Conservation (phyloP, 2,888 invertebrate genomes). For the Metopia argyrocephala region DNA sequence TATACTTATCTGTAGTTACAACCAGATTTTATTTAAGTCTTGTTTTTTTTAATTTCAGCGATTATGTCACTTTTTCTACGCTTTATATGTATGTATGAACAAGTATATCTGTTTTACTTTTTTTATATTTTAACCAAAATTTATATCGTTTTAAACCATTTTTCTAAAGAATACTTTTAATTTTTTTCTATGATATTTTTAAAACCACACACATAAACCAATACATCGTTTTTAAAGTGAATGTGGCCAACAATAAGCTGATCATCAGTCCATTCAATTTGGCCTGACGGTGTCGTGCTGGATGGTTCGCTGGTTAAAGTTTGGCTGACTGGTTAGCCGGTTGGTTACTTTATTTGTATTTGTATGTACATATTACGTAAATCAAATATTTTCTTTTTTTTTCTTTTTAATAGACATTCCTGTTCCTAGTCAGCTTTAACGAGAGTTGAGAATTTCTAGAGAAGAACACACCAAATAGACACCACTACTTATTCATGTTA, state of each 20-base stretch:
- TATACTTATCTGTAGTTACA: too few species aligned
- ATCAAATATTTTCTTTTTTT: conserved; percentile 18
- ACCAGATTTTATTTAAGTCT: too few species aligned
- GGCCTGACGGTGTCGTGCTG: not conserved
- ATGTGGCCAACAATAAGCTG: conserved; percentile 1
- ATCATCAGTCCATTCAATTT: conserved; percentile 27
- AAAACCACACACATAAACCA: conserved; percentile 14
- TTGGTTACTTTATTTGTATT: conserved; percentile 30
- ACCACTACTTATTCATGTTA: not conserved
- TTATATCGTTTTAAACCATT: not conserved
- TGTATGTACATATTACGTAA: conserved; percentile 30
- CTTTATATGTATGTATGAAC: conserved; percentile 8
- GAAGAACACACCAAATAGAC: conserved; percentile 27
- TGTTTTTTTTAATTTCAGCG: too few species aligned
- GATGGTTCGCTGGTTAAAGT: not conserved
- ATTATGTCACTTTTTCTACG: conserved; percentile 60
- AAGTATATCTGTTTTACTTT: not conserved
- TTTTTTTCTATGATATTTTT: conserved; percentile 40
- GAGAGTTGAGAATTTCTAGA: conserved; percentile 30
- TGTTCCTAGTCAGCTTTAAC: conserved; percentile 2
- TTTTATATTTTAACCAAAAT: conserved; percentile 1
- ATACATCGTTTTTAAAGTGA: not conserved
- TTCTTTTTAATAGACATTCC: conserved; percentile 13
- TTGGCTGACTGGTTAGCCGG: not conserved
- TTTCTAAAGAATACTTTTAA: conserved; percentile 30